These are phyloP conservation scores for Phrixothrix hirtus DNA, from an alignment of 2,888 invertebrate genomes.

Conservation along the genomic window DNA sequence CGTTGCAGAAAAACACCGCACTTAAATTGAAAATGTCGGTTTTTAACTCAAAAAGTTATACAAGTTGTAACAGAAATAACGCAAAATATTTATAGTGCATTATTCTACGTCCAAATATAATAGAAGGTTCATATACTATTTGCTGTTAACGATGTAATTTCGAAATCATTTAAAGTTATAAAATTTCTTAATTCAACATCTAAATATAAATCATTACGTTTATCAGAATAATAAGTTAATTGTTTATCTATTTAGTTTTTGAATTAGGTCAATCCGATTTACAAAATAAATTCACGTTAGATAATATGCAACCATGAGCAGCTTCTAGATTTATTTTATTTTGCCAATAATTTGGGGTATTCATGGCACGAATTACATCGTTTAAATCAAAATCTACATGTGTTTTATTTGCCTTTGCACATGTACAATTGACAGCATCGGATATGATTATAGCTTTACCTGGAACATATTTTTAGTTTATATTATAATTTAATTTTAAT, in stretches of 20 bases:
- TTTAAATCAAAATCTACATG: neutral
- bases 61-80: too few relatives aligned
- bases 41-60: too few relatives aligned
- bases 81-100: too few relatives aligned
- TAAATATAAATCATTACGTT: neutral
- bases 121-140: too few relatives aligned
- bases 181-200: neutral
- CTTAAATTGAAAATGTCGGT: too few relatives aligned
- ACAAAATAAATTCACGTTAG: neutral
- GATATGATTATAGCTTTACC: slow-evolving; percentile 14
- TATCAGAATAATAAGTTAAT: neutral
- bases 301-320: neutral
- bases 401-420: neutral
- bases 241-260: neutral
- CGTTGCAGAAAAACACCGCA: too few relatives aligned
- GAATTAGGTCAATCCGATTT: neutral
- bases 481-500: slow-evolving; percentile 9
- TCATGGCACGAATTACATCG: neutral
- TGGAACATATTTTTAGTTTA: slow-evolving; percentile 9
- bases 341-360: neutral
- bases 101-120: too few relatives aligned
- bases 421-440: slow-evolving; percentile 1
- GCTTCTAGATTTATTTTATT: neutral
- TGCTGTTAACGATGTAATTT: too few relatives aligned
- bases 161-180: too few relatives aligned